phyloP scores from a whole-genome alignment of 2,113 vertebrate genomes.

The Microtus montanus region DNA sequence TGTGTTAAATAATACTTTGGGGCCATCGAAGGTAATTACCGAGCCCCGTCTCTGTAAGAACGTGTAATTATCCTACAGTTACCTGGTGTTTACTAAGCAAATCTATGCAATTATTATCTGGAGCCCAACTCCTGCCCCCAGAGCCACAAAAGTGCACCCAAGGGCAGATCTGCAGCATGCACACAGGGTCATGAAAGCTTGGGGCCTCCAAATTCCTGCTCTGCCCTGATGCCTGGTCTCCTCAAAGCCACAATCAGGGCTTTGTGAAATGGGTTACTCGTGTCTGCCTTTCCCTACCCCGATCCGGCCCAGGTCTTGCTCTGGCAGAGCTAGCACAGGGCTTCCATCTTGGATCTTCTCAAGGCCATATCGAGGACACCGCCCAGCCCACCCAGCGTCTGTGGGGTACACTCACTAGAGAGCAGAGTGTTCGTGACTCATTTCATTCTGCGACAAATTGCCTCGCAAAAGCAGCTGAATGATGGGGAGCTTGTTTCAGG shows the following conservation, averaged over 20 bases:
- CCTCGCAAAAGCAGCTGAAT: neutral
- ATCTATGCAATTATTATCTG: constrained; percentile 80
- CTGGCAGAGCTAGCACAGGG: neutral
- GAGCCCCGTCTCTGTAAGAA: constrained; percentile 77
- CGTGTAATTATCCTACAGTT: constrained; percentile 76
- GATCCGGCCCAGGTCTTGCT: neutral
- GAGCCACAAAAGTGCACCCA: constrained; percentile 70
- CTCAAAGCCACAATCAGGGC: neutral
- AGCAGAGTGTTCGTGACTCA: neutral
- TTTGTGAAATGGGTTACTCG: neutral
- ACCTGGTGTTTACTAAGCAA: constrained; percentile 78
- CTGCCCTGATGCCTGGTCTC: neutral
- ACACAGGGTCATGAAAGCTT: neutral
- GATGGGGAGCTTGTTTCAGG: neutral
- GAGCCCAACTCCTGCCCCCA: constrained; percentile 70
- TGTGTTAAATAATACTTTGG: constrained; percentile 86
- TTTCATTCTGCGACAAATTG: neutral
- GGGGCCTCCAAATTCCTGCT: constrained; percentile 27
- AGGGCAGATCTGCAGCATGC: constrained; percentile 56
- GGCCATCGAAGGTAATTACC: constrained; percentile 82
- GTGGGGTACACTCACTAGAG: neutral
- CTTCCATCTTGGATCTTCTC: rapidly evolving
- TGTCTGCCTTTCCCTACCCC: neutral
- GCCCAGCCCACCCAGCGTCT: neutral
- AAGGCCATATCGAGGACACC: too few relatives aligned